Conservation (phyloP, 1,140 invertebrate genomes). For the Leptinotarsa texana region DNA sequence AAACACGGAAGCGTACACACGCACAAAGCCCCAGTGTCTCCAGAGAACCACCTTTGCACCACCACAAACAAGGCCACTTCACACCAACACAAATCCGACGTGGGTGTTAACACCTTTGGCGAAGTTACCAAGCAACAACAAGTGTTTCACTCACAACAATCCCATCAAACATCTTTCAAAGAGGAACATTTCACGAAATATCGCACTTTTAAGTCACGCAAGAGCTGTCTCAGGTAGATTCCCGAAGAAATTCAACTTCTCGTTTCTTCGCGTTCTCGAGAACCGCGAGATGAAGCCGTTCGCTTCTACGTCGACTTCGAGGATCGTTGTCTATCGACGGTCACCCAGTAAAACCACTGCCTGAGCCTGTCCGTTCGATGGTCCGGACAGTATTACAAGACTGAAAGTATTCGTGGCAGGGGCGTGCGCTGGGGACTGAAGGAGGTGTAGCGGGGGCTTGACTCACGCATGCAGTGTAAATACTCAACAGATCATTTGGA, state of each 20-base stretch:
- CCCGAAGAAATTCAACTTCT: conserved; percentile 2
- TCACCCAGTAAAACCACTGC: conserved; percentile 20
- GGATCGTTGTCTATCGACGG: neutral
- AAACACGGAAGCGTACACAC: neutral
- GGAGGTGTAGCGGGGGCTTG: neutral
- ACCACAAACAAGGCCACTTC: neutral
- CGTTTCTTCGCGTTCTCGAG: neutral
- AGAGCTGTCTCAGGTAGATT: neutral
- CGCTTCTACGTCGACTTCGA: neutral
- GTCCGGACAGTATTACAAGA: conserved; percentile 32
- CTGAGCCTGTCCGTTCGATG: conserved; percentile 25
- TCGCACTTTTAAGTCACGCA: too few relatives aligned
- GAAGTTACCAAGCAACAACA: conserved; percentile 36
- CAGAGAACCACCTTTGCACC: neutral
- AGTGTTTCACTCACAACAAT: conserved; percentile 35
- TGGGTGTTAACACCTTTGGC: conserved; percentile 11
- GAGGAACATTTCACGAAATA: too few relatives aligned
- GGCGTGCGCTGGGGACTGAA: neutral
- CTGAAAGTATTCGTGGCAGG: conserved; percentile 32
- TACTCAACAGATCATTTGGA: too few relatives aligned
- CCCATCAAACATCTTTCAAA: neutral
- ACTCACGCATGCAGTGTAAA: neutral
- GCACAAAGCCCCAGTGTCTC: neutral
- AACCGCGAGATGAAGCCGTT: conserved; percentile 7
- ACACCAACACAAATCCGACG: neutral